Base-by-base conservation (phyloP, 2,797 vertebrate genomes). In the Darevskia mixta region DNA sequence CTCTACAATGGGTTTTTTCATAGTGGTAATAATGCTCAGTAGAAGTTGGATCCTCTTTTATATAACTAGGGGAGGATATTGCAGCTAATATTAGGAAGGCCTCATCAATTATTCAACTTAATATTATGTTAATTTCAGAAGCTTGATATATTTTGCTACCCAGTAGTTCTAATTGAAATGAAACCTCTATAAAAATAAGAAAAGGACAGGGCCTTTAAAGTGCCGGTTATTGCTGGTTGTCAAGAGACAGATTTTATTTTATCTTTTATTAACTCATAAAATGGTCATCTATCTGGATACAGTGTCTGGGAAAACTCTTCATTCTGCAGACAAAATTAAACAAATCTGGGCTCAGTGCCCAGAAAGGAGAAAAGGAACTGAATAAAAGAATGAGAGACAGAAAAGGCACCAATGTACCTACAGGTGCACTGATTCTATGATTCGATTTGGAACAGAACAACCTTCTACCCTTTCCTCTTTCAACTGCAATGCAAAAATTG, bases 231-330 rank as follows among this genome's bases (percentile, higher is more conserved):
- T 94, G 88, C 13, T 0, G 79, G 90, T 88, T 92, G 78, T 88
- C 92, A 92, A 87, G 79, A 93, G 91, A 91, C 87, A 91, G 88
- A 90, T 92, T 95, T 94, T 58, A 86, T 93, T 93, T 93, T 94
- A 92, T 94, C 93, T 94, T 94, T 94, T 92, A 95, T 93, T 94
- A 95, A 94, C 89, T 93, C 93, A 91, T 91, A 95, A 94, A 94
- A 90, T 92, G 79, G 15, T 91, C 86, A 58, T 94, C 89, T 10
- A 32, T 92, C 93, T 94, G 90, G 25, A 78, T 95, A 88, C 87
- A 91, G 82, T 88, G 91, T 94, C 94, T 95, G 93, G 49, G 92
- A 92, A 94, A 95, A 92, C 88, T 90, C 90, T 89, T 86, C 71
- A 61, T 88, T 94, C 91, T 91, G 87, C 66, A 88, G 89, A 89